Base-by-base conservation (phyloP, 2,888 invertebrate species). In the Bombyx huttoni region DNA sequence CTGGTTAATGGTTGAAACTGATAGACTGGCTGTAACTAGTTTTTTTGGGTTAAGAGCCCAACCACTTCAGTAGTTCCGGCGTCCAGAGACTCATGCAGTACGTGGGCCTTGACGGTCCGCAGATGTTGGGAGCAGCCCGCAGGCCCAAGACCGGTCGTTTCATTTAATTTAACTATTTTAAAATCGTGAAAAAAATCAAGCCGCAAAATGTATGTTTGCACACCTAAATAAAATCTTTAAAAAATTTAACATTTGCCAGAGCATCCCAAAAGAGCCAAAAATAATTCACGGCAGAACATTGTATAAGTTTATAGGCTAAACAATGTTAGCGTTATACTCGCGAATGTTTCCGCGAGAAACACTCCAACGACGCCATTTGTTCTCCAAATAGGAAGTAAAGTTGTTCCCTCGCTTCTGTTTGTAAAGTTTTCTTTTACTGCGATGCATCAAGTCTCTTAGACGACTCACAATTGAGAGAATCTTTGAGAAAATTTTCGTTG, bases 351-450 rank as follows among this genome's bases (percentile, higher is more conserved):
- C 64, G 60, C 60, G 55, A 65, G 58, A 64, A 69, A 70, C 64
- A 68, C 61, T 66, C 56, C 60, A 65, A 65, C 62, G 63, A 62
- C 63, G 68, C 73, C 73, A 73, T 78, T 77, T 77, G 75, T 79
- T 80, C 78, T 61, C 67, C 69, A 78, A 81, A 79, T 78, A 75
- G 70, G 71, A 72, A 74, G 67, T 73, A 75, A 80, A 81, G 65
- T 79, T 76, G 73, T 79, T 80, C 77, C 67, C 73, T 66, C 65
- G 58, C 63, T 65, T 60, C 72, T 46, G 69, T 60, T 60, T 60
- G 58, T 58, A 56, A 51, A 70, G 71, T 62, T 73, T 73, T 69
- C 66, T 73, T 71, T 68, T 65, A 69, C 64, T 57, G 57, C 66
- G 59, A 67, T 68, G 68, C 69, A 73, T 74, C 68, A 59, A 58